These are phyloP conservation scores for Nymphalis urticae DNA, from an alignment of 2,888 invertebrate genomes.

Conservation along the genomic window DNA sequence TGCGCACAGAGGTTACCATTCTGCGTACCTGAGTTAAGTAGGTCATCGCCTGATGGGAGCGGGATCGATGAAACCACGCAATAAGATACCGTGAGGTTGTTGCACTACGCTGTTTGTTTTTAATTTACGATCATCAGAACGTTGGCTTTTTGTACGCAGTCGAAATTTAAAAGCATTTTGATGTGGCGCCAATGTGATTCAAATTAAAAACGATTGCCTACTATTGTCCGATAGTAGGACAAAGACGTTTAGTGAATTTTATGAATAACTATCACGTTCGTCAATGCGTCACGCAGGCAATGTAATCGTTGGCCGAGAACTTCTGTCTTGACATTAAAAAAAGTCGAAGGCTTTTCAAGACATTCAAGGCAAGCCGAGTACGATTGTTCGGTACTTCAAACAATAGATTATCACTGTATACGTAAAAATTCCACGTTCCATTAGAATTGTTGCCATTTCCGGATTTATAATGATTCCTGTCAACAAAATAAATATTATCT, in stretches of 20 bases:
- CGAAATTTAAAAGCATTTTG: conserved; percentile 19
- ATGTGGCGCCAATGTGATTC: conserved; percentile 6
- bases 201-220: conserved; percentile 15
- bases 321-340: conserved; percentile 35
- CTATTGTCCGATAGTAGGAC: conserved; percentile 27
- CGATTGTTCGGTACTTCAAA: conserved; percentile 12
- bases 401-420: conserved; percentile 12
- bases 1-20: conserved; percentile 11
- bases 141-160: conserved; percentile 24
- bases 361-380: conserved; percentile 12
- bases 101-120: conserved; percentile 35
- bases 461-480: conserved; percentile 1
- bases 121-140: conserved; percentile 28
- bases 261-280: conserved; percentile 31
- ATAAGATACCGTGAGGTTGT: conserved; percentile 37
- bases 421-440: conserved; percentile 3
- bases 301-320: conserved; percentile 34
- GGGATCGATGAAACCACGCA: conserved; percentile 36
- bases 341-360: conserved; percentile 24
- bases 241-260: conserved; percentile 32
- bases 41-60: conserved; percentile 38
- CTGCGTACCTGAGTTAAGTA: conserved; percentile 36
- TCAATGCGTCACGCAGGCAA: conserved; percentile 29
- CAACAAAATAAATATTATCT: not conserved
- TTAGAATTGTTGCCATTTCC: conserved; percentile 10